Conservation (phyloP, 2,113 vertebrate genomes). For the Prochilodus magdalenae region DNA sequence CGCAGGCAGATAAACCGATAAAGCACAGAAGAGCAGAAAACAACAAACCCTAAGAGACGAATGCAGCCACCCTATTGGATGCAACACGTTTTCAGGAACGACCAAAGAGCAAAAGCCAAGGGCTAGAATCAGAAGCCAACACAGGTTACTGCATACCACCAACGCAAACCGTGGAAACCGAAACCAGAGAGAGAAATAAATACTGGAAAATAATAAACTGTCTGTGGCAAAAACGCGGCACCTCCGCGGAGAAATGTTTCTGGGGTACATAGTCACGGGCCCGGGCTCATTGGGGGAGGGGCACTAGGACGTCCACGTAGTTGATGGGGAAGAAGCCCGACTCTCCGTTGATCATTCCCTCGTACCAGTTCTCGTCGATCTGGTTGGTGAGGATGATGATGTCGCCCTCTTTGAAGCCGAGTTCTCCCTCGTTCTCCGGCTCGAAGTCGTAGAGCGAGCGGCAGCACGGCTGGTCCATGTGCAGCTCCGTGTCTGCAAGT, state of each 20-base stretch:
- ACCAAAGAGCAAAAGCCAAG: constrained; percentile 48
- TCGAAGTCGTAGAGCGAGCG: constrained; percentile 93
- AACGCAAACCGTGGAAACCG: constrained; percentile 16
- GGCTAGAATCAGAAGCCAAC: constrained; percentile 60
- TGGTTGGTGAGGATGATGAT: constrained; percentile 93
- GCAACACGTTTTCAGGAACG: constrained; percentile 41
- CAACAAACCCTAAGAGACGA: constrained; percentile 62
- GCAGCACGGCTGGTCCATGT: constrained; percentile 91
- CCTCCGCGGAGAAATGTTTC: constrained; percentile 73
- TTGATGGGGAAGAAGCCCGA: constrained; percentile 96
- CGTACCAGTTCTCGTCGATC: constrained; percentile 97
- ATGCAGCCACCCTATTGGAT: constrained; percentile 39
- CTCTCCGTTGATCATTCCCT: constrained; percentile 88
- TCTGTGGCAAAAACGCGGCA: constrained; percentile 77
- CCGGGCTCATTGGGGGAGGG: constrained; percentile 84
- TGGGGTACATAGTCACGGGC: constrained; percentile 40
- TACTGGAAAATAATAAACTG: constrained; percentile 74
- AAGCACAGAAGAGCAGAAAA: constrained; percentile 41
- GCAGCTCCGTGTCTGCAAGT: constrained; percentile 77
- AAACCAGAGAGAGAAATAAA: constrained; percentile 79
- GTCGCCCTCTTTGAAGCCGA: constrained; percentile 95
- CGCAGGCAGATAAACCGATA: constrained; percentile 58
- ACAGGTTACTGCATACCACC: constrained; percentile 41
- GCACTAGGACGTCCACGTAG: constrained; percentile 91
- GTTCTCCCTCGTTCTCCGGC: constrained; percentile 93